Base-by-base conservation (phyloP, 2,888 invertebrate genomes). In the Acleris cristana region DNA sequence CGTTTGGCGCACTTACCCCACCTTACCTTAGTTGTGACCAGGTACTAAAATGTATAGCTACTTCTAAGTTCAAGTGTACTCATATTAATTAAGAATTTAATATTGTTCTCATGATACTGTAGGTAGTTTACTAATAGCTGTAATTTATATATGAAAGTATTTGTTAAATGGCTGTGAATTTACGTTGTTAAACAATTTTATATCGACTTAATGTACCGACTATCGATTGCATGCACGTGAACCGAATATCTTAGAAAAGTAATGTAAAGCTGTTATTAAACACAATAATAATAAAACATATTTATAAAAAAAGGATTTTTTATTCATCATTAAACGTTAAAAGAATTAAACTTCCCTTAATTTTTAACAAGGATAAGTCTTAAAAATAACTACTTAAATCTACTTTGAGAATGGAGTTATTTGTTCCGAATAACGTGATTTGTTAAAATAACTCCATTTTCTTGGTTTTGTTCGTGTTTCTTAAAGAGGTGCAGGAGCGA, bases 101-200 rank as follows among this genome's bases (percentile, higher is more conserved):
- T 14, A 3, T 34, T 34, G 34, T 34, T 34, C 34, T 10, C 34
- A 10, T 12, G 12, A 34, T 12, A 34, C 10, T 12, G 34, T 34
- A 34, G 8, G 34, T 34, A 34, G 8, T 34, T 34, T 10, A 34
- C 12, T 34, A 45, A 45, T 48, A 48, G 7, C 2, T 48, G 48
- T 48, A 48, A 48, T 53, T 19, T 51, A 44, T 34, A 61, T 14
- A 40, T 51, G 65, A 63, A 53, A 52, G 61, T 61, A 64, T 65
- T 65, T 56, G 69, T 71, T 72, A 71, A 73, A 75, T 71, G 82
- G 82, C 82, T 82, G 82, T 82, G 81, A 82, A 73, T 73, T 78
- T 74, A 69, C 65, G 73, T 76, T 76, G 70, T 70, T 67, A 72
- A 73, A 71, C 62, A 65, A 69, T 72, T 75, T 72, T 72, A 74